Conservation (phyloP, 2,113 vertebrate species). For the Prinia subflava region DNA sequence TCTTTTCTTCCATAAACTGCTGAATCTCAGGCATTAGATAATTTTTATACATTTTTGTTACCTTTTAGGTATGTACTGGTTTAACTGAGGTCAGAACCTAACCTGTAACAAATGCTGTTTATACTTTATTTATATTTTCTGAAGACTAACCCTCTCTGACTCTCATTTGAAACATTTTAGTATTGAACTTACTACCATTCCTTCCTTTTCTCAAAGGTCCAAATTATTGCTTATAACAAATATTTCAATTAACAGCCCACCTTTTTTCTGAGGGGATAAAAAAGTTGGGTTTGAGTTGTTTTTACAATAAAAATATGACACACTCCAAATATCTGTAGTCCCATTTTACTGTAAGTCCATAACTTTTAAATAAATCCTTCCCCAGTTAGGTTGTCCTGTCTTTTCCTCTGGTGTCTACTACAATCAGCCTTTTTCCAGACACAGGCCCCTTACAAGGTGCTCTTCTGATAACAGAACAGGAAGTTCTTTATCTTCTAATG, state of each 20-base stretch:
- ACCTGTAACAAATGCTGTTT: neutral
- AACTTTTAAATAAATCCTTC: neutral
- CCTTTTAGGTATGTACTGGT: neutral
- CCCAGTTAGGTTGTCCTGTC: neutral
- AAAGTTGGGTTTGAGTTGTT: neutral
- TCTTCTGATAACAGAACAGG: slow-evolving; percentile 17
- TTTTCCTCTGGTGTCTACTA: neutral
- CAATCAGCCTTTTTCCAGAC: neutral
- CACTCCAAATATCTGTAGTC: neutral
- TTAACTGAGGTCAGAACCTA: neutral
- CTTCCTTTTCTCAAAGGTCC: neutral
- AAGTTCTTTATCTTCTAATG: slow-evolving; percentile 36
- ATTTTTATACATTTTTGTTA: neutral
- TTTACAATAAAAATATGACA: neutral
- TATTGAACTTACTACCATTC: neutral
- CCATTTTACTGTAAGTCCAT: neutral
- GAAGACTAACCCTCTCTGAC: neutral
- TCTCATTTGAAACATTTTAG: neutral
- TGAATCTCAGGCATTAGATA: neutral
- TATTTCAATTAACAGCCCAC: neutral
- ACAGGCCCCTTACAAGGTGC: neutral
- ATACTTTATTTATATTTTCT: neutral
- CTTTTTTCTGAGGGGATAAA: neutral
- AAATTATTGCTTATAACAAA: neutral
- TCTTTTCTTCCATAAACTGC: neutral